These are phyloP conservation scores for Tetramorium bicarinatum DNA, from an alignment of 2,888 invertebrate species.

Conservation along the genomic window DNA sequence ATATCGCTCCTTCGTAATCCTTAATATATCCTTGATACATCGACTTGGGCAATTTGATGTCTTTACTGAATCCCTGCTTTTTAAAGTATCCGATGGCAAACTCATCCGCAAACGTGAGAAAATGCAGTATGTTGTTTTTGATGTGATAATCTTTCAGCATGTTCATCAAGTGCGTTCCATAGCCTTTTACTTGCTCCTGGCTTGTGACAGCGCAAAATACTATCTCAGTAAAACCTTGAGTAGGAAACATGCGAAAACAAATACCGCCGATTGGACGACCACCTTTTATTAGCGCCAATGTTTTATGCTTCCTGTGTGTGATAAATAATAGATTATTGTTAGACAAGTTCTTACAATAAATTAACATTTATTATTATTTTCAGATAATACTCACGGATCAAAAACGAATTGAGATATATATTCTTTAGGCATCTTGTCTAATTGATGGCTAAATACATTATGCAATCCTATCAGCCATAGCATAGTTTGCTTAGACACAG, in stretches of 20 bases:
- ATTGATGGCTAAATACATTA: constrained; percentile 97
- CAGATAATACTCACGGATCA: constrained; percentile 91
- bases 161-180: constrained; percentile 99
- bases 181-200: constrained; percentile 98
- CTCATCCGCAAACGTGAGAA: constrained; percentile 98
- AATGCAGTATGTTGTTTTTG: constrained; percentile 95
- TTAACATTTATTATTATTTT: background rate
- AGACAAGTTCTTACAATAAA: constrained; percentile 25
- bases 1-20: constrained; percentile 98
- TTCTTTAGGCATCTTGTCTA: constrained; percentile 99
- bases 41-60: constrained; percentile 94
- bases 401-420: constrained; percentile 98
- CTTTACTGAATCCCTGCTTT: constrained; percentile 98
- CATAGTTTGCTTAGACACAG: constrained; percentile 96
- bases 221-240: constrained; percentile 99
- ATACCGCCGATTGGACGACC: constrained; percentile 98
- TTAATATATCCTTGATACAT: constrained; percentile 98
- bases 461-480: constrained; percentile 97
- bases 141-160: constrained; percentile 99
- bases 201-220: constrained; percentile 99
- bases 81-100: constrained; percentile 99
- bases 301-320: constrained; percentile 95
- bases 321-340: background rate
- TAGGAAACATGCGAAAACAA: constrained; percentile 97
- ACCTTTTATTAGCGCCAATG: constrained; percentile 95